Base-by-base conservation (phyloP, 2,797 vertebrate species). In the Eleutherodactylus coqui region DNA sequence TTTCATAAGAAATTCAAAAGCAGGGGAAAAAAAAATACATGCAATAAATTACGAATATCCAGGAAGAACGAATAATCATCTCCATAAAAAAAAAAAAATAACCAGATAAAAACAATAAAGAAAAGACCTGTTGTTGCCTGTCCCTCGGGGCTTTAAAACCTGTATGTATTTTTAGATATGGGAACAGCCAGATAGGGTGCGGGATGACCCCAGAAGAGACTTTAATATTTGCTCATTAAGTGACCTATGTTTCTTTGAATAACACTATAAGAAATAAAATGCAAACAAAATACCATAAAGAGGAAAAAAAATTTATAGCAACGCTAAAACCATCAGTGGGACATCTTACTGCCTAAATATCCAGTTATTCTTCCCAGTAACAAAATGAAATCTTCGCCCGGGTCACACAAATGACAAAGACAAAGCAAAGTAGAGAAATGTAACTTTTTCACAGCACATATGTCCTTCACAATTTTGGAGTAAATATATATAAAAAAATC, bases 21-120 rank as follows among this genome's bases (percentile, higher is more conserved):
- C 90, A 91, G 91, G 91, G 92, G 93, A 95, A 73, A 14, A n/a
- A 14, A 45, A 45, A 73, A 94, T 94, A 93, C 96, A 96, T 96
- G 95, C 96, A 95, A 97, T 97, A 97, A 97, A 95, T 97, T 97
- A 97, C 94, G 91, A 93, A 94, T 94, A 94, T 94, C 94, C 90
- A 58, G 76, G 45, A 83, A 60, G 16, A 62, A 94, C 92, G 92
- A 93, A 90, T 60, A 51, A 49, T 76, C 70, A 79, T 94, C 92
- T 93, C 93, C 90, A 89, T 92, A 93, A 91, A 78, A 55, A 78
- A 38, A 51, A 55, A 17, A 51, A n/a, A n/a, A n/a, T 94, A 88
- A 27, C 79, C 88, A 86, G 92, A 91, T 89, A 94, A 93, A 86
- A 86, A 86, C 47, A 83, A 75, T 80, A 88, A 34, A 58, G 47